These are phyloP conservation scores for Leptoclinus maculatus DNA, from an alignment of 2,797 vertebrate species.

Conservation along the genomic window DNA sequence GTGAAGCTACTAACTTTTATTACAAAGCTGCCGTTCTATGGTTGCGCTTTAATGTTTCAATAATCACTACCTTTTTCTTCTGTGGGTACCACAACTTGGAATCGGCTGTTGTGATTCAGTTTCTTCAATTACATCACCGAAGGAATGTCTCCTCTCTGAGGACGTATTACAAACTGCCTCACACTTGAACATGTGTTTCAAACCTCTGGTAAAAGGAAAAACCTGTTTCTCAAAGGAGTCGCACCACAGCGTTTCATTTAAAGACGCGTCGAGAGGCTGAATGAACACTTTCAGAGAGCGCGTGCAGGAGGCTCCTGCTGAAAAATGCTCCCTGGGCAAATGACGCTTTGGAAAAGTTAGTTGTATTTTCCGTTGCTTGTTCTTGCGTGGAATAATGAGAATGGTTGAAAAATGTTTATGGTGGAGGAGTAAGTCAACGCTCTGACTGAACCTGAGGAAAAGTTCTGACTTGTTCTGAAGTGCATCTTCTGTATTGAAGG, in stretches of 20 bases:
- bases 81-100: background rate
- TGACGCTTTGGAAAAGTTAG: background rate
- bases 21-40: background rate
- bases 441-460: background rate
- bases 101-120: slow-evolving; percentile 4
- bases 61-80: background rate
- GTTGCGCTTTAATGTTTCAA: background rate
- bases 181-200: slow-evolving; percentile 29
- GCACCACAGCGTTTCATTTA: slow-evolving; percentile 27
- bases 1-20: background rate
- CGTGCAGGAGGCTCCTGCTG: background rate
- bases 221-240: slow-evolving; percentile 19
- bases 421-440: background rate
- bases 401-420: background rate
- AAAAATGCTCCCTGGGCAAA: slow-evolving; percentile 22
- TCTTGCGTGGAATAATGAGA: background rate
- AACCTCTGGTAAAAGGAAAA: slow-evolving; percentile 28
- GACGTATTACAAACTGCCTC: slow-evolving; percentile 32
- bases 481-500: background rate
- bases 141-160: slow-evolving; percentile 16
- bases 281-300: slow-evolving; percentile 18
- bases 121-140: slow-evolving; percentile 23
- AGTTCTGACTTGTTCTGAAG: background rate
- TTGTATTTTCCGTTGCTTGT: slow-evolving; percentile 5
- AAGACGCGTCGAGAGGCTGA: slow-evolving; percentile 20